Base-by-base conservation (phyloP, 2,113 vertebrate genomes). In the Struthidea cinerea region DNA sequence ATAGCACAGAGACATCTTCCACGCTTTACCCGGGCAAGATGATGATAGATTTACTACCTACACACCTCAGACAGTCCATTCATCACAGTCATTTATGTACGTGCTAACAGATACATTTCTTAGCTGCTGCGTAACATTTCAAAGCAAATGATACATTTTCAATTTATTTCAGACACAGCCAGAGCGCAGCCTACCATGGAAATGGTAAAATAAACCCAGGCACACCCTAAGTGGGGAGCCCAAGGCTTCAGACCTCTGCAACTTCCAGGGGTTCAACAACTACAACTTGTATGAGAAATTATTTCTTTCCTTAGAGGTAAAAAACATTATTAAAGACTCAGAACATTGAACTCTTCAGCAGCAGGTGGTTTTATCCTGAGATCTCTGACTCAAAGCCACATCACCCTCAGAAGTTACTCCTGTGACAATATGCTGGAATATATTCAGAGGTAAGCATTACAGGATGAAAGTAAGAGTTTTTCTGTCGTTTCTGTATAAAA, bases 121-220 rank as follows among this genome's bases (percentile, higher is more conserved):
- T 56, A 91, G 91, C 47, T 14, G 52, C 79, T 35, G 82, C 1
- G 2, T 57, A 84, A 79, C 52, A 20, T 71, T 90, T 84, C 86
- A 71, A 88, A 92, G 14, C 73, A 90, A 96, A 93, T 35, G 13
- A 89, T 53, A 63, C 30, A 47, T 95, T 95, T 89, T 73, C 85
- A 71, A 75, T 93, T 94, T 93, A 74, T 81, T 79, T 30, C 37
- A 95, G 74, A 37, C 12, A 44, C 50, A 17, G n/a, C 30, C 47
- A 33, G 68, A 83, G 55, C 1, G 3, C 53, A 83, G 44, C 9
- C 10, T 37, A 46, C 80, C 84, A 77, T 8, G 46, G 59, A 68
- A 53, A 86, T 52, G 74, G 68, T 68, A 78, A 93, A 96, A 90
- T 33, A 91, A 53, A 75, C 46, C 13, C 65, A 61, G 55, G 47